A percentile compares a stretch with the other conserved stretches of the same genome.
These are phyloP conservation scores for Gavialis gangeticus DNA, from an alignment of 2,113 vertebrate species.

Conservation along the genomic window DNA sequence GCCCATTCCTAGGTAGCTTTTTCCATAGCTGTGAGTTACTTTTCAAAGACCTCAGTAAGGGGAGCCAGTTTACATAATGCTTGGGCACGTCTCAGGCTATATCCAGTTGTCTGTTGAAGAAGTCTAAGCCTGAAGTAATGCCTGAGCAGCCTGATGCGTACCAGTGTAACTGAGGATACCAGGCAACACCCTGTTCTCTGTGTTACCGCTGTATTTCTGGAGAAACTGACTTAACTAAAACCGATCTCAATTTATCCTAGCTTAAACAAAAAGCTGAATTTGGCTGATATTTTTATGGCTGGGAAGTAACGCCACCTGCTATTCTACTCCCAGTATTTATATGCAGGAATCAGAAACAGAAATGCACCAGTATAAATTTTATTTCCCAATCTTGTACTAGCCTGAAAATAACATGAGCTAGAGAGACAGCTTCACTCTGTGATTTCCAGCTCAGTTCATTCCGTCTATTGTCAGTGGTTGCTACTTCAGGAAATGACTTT, in stretches of 20 bases:
- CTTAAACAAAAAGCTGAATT: neutral
- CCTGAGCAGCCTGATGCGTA: neutral
- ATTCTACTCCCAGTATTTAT: neutral
- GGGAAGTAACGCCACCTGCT: neutral
- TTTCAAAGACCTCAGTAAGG: neutral
- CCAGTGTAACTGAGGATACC: neutral
- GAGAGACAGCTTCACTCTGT: neutral
- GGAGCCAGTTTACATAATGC: neutral
- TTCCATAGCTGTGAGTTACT: neutral
- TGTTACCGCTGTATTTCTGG: no score
- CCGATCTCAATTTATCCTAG: neutral
- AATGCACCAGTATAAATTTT: rapidly evolving
- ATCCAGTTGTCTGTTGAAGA: neutral
- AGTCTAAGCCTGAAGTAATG: neutral
- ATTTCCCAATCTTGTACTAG: rapidly evolving
- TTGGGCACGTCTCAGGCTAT: neutral
- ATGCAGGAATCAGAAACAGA: rapidly evolving
- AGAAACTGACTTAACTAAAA: no score
- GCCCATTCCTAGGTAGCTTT: rapidly evolving
- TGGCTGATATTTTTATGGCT: neutral
- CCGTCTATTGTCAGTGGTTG: neutral
- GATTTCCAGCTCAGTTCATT: neutral
- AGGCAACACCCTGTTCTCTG: no score
- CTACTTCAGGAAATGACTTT: neutral
- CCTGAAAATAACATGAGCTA: neutral